Evolutionary conservation across 2,113 vertebrate genomes (phyloP).

Genomic region (Bubo scandiacus): DNA sequence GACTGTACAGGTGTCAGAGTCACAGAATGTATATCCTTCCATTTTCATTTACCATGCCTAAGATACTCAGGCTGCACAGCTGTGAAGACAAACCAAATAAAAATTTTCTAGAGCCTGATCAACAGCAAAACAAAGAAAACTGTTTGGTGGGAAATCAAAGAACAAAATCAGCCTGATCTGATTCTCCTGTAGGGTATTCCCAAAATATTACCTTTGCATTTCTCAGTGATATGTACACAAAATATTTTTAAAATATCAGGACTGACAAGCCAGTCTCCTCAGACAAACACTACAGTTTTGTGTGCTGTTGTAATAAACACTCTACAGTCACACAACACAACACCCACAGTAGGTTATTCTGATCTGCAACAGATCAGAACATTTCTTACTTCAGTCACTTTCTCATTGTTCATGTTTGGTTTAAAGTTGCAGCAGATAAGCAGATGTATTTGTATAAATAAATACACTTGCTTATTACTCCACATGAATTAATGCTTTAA

Average conservation of each 20-base stretch:
- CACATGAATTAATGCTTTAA: not conserved
- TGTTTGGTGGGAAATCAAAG: not conserved
- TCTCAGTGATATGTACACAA: not conserved
- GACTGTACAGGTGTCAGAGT: not conserved
- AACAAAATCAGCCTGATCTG: not conserved
- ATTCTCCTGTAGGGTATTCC: not conserved
- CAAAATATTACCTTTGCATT: not conserved
- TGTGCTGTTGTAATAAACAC: not conserved
- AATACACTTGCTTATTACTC: not conserved
- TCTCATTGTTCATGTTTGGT: not conserved
- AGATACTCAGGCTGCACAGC: not conserved
- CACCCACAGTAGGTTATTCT: not conserved
- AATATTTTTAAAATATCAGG: not conserved
- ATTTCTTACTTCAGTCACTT: not conserved
- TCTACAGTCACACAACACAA: not conserved
- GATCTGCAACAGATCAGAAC: not conserved
- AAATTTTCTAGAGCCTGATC: not conserved
- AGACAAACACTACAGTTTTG: not conserved
- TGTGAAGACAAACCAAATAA: not conserved
- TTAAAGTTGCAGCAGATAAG: not conserved
- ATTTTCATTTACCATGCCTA: not conserved
- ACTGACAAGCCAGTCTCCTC: not conserved
- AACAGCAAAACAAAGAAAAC: not conserved
- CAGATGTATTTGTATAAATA: not conserved
- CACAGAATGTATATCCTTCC: not conserved